Conservation (phyloP, 2,113 vertebrate genomes). For the Engraulis encrasicolus region DNA sequence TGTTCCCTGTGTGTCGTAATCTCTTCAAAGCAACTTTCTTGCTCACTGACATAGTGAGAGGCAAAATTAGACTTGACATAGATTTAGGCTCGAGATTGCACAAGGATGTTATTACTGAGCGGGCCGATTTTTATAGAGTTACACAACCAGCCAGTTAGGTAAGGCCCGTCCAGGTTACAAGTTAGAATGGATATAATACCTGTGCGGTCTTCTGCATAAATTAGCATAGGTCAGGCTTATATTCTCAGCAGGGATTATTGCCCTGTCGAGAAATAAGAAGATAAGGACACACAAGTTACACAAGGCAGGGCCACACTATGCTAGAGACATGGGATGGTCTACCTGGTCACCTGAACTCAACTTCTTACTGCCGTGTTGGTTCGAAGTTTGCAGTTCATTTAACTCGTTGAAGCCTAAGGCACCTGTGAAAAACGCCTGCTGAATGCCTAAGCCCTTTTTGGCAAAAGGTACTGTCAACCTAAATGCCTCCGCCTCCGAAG, state of each 20-base stretch:
- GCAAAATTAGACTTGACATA: no score
- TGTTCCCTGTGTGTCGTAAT: background rate
- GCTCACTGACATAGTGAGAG: no score
- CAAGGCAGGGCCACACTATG: background rate
- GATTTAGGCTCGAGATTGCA: background rate
- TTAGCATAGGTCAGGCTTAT: background rate
- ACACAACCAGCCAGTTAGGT: background rate
- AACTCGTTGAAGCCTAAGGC: no score
- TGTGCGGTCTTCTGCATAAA: background rate
- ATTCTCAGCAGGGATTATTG: conserved; percentile 17
- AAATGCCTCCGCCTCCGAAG: no score
- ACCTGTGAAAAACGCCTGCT: no score
- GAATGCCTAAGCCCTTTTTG: no score
- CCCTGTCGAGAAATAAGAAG: background rate
- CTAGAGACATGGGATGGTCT: background rate
- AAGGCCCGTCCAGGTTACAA: background rate
- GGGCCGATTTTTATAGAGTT: background rate
- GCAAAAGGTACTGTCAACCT: no score
- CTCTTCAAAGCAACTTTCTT: background rate
- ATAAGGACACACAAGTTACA: background rate
- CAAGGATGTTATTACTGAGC: background rate
- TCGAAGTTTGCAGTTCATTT: no score
- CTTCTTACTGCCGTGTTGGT: no score
- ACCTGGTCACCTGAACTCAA: no score
- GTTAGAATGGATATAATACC: background rate